These are phyloP conservation scores for Temnothorax nylanderi DNA, from an alignment of 1,140 invertebrate genomes.

Conservation along the genomic window DNA sequence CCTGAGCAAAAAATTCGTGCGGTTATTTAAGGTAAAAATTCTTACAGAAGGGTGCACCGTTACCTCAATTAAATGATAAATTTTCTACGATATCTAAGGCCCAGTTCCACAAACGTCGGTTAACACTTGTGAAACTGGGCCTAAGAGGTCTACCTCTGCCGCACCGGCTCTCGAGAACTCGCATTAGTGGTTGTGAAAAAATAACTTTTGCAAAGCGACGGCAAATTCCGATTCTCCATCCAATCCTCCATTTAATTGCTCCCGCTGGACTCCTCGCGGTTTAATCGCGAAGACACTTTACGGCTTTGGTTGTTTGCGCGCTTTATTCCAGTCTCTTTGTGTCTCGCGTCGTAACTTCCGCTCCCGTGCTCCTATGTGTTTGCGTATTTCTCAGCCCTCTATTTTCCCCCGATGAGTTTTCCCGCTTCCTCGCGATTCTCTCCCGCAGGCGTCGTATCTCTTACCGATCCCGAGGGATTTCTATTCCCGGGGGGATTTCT, in stretches of 20 bases:
- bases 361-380: not conserved
- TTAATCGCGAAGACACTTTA: not conserved
- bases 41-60: not conserved
- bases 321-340: not conserved
- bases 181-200: not conserved
- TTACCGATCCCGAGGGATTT: not conserved
- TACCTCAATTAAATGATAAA: not conserved
- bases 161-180: too few species aligned
- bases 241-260: not conserved
- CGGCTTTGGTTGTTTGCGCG: not conserved
- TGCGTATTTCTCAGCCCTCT: not conserved
- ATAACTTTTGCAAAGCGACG: not conserved
- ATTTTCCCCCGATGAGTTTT: not conserved
- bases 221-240: not conserved
- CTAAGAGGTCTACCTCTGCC: too few species aligned
- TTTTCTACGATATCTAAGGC: not conserved
- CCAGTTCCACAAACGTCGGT: too few species aligned
- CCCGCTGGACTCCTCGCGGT: not conserved
- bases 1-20: constrained; percentile 16
- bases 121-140: too few species aligned
- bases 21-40: constrained; percentile 22
- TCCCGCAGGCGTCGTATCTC: not conserved
- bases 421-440: not conserved
- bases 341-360: not conserved
- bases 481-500: not conserved